phyloP scores from a whole-genome alignment of 2,113 vertebrate genomes.

The Pongo pygmaeus region DNA sequence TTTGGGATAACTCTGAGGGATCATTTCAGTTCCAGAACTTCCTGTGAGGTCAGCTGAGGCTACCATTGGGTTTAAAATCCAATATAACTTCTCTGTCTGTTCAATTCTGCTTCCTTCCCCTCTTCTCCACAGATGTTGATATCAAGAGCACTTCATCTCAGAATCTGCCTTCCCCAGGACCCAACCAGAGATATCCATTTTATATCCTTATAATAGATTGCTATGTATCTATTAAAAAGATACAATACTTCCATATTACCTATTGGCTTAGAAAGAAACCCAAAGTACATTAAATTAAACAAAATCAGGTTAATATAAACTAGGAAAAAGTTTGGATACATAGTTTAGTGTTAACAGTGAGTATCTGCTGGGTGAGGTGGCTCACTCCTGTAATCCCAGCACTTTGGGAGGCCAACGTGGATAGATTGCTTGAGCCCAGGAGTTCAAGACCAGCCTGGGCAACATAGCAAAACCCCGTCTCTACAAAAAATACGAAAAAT shows the following conservation, averaged over 20 bases:
- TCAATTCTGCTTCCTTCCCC: background rate
- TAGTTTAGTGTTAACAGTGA: background rate
- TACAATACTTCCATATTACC: background rate
- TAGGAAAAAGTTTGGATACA: background rate
- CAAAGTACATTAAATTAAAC: background rate
- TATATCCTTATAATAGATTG: background rate
- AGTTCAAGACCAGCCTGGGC: too few species aligned
- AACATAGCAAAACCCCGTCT: too few species aligned
- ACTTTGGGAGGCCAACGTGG: too few species aligned
- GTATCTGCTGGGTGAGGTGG: background rate
- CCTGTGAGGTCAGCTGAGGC: background rate
- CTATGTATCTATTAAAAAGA: background rate
- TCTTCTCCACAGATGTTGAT: background rate
- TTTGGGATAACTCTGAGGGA: background rate
- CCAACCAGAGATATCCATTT: background rate
- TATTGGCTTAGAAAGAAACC: slow-evolving; percentile 4
- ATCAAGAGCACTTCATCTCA: background rate
- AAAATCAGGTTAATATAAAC: background rate
- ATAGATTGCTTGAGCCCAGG: too few species aligned
- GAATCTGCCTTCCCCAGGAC: background rate
- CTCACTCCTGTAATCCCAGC: too few species aligned
- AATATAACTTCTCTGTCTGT: background rate
- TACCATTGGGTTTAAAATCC: background rate
- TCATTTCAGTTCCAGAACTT: background rate
- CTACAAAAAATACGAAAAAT: too few species aligned